phyloP scores from a whole-genome alignment of 2,888 invertebrate species.

The Parnassius smintheus region DNA sequence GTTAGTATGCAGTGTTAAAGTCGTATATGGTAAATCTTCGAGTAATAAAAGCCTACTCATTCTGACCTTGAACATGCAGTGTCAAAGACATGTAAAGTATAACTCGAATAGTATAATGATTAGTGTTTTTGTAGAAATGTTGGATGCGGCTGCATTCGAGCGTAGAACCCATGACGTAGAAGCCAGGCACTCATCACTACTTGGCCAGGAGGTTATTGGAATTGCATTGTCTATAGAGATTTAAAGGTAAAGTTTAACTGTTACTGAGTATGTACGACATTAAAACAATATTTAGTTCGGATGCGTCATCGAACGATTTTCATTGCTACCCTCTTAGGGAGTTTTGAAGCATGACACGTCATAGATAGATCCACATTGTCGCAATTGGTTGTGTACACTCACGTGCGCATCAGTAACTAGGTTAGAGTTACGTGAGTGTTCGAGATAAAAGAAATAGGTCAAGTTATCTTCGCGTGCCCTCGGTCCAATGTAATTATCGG shows the following conservation, averaged over 20 bases:
- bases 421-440: slow-evolving; percentile 69
- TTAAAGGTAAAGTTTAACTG: neutral
- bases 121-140: too few relatives aligned
- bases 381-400: slow-evolving; percentile 55
- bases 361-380: slow-evolving; percentile 48
- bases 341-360: slow-evolving; percentile 45
- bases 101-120: too few relatives aligned
- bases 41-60: too few relatives aligned
- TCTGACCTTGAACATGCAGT: too few relatives aligned
- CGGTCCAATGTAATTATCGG: slow-evolving; percentile 74
- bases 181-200: too few relatives aligned
- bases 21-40: too few relatives aligned
- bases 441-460: slow-evolving; percentile 80
- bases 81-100: too few relatives aligned
- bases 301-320: slow-evolving; percentile 42
- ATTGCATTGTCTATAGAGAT: too few relatives aligned
- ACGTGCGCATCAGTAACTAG: slow-evolving; percentile 64
- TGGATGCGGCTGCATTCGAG: too few relatives aligned
- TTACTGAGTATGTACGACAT: neutral
- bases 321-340: slow-evolving; percentile 35
- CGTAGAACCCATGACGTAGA: too few relatives aligned
- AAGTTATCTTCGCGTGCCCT: slow-evolving; percentile 79
- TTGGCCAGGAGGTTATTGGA: too few relatives aligned
- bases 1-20: too few relatives aligned
- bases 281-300: slow-evolving; percentile 3